Percentiles rank a stretch among this genome's conserved stretches.
These are phyloP conservation scores for Drosophila aff. DNA, from an alignment of 1,140 invertebrate genomes.

Conservation along the genomic window DNA sequence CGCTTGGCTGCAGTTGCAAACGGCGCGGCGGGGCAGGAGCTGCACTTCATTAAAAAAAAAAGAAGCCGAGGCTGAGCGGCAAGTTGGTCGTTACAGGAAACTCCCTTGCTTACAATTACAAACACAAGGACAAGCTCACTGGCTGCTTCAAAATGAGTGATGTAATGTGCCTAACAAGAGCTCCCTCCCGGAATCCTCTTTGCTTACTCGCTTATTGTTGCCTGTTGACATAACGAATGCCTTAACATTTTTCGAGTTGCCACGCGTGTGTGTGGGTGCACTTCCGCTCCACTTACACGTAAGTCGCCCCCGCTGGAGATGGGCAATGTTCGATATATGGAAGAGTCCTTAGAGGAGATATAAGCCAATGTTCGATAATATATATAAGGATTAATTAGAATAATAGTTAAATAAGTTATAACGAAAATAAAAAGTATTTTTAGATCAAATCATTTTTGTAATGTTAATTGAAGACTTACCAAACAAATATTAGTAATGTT, in stretches of 20 bases:
- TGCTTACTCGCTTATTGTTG: slow-evolving; percentile 61
- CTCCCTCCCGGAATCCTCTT: slow-evolving; percentile 10
- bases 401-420: too few species aligned
- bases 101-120: slow-evolving; percentile 69
- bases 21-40: slow-evolving; percentile 12
- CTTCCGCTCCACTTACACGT: slow-evolving; percentile 80
- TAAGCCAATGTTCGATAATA: not conserved
- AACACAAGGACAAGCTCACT: slow-evolving; percentile 43
- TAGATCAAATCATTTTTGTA: too few species aligned
- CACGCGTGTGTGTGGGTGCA: slow-evolving; percentile 41
- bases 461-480: too few species aligned
- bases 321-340: not conserved
- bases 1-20: slow-evolving; percentile 64
- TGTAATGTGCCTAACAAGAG: slow-evolving; percentile 76
- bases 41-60: slow-evolving; percentile 75
- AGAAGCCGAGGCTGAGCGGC: slow-evolving; percentile 13
- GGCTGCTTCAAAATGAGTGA: slow-evolving; percentile 67
- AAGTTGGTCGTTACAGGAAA: slow-evolving; percentile 61
- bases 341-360: not conserved
- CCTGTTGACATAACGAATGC: slow-evolving; percentile 82
- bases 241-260: slow-evolving; percentile 73
- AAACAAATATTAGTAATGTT: too few species aligned
- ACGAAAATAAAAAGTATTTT: too few species aligned
- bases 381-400: not conserved
- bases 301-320: slow-evolving; percentile 57